Evolutionary conservation across 2,113 vertebrate species (phyloP).

Genomic region (Tonatia bakeri): DNA sequence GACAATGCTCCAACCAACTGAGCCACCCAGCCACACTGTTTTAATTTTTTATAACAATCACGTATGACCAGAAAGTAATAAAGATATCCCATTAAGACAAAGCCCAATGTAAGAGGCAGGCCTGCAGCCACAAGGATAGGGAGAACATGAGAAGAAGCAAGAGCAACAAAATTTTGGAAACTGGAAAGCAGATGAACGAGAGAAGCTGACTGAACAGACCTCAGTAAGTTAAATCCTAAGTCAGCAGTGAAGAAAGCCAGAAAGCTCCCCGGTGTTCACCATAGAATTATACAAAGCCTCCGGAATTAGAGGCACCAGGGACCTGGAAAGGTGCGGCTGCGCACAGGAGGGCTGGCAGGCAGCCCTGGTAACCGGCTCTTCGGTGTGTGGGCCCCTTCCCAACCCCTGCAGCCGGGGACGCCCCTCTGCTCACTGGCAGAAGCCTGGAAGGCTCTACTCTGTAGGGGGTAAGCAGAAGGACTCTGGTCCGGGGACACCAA

Average conservation of each 20-base stretch:
- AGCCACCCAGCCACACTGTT: background rate
- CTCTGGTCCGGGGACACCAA: background rate
- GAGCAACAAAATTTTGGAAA: background rate
- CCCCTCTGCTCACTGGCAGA: background rate
- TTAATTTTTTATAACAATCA: background rate
- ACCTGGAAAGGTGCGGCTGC: background rate
- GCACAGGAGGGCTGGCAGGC: background rate
- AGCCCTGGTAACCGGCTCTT: background rate
- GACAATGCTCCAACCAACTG: too few species aligned
- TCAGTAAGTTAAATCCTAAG: constrained; percentile 39
- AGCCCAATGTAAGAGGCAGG: background rate
- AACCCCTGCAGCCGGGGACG: background rate
- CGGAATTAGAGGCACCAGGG: constrained; percentile 10
- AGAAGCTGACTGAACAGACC: constrained; percentile 5
- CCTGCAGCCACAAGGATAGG: background rate
- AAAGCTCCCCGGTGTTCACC: constrained; percentile 1
- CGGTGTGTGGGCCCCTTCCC: background rate
- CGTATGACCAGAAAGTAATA: background rate
- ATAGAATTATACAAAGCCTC: constrained; percentile 22
- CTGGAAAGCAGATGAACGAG: background rate
- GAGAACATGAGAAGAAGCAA: background rate
- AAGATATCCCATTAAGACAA: background rate
- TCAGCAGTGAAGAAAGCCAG: constrained; percentile 38
- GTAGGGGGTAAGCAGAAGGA: background rate
- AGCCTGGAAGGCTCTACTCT: background rate